Base-by-base conservation (phyloP, 2,888 invertebrate genomes). In the Pseudococcus viburni region DNA sequence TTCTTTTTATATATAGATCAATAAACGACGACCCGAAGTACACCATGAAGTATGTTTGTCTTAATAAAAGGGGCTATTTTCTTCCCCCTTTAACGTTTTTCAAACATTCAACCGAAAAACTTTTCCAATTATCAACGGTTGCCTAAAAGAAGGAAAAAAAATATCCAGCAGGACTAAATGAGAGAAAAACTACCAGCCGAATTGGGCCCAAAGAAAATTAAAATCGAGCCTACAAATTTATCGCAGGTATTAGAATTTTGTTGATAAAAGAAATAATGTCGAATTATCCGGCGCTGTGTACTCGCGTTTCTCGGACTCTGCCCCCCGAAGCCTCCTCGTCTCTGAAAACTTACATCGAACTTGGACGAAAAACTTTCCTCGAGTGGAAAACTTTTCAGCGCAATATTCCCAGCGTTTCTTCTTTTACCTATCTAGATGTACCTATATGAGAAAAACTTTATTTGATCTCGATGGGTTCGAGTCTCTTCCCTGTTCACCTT, bases 231-330 rank as follows among this genome's bases (percentile, higher is more conserved):
- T 59, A 88, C 88, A 83, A 88, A 88, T 88, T 88, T 88, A 88
- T 88, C 80, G 88, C 80, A 77, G 88, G 88, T 88, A 88, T 88
- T 88, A 88, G 88, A 88, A 88, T 88, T 88, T 88, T 80, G 88
- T 88, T 88, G 88, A 88, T 88, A 88, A 88, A 88, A 88, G 88
- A 88, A 86, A 88, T 88, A 88, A 88, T 59, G 83, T 88, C 55
- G 80, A 88, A 88, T 88, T 88, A 88, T 88, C 86, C 88, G 51
- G n/a, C 77, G 55, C 15, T 73, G 33, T 73, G 33, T 73, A 33
- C 39, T 73, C 73, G 73, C 22, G 22, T 64, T 22, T 64, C 64
- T 68, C 26, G 68, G 68, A 68, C 68, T 26, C 12, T 17, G 15
- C 68, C 11, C 6, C 33, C 12, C 33, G 26, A 3, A 33, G 26